phyloP scores from a whole-genome alignment of 2,113 vertebrate genomes.

The Macrotus californicus region DNA sequence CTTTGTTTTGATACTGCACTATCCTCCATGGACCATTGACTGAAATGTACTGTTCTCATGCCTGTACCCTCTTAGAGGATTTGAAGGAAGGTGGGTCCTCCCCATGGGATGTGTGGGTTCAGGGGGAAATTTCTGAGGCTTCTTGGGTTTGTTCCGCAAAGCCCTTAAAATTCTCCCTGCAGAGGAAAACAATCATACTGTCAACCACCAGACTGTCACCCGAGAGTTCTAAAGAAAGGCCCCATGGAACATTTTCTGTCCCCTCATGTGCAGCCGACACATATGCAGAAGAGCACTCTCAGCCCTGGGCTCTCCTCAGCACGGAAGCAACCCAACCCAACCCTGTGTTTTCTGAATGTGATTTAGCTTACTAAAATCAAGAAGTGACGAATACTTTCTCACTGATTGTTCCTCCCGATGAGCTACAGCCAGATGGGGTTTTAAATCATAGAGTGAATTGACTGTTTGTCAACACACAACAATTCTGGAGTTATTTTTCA shows the following conservation, averaged over 20 bases:
- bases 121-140: background rate
- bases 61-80: background rate
- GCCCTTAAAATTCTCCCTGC: background rate
- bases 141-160: background rate
- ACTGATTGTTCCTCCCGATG: background rate
- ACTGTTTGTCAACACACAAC: background rate
- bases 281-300: background rate
- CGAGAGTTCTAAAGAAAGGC: background rate
- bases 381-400: background rate
- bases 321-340: background rate
- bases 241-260: background rate
- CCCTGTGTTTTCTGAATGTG: background rate
- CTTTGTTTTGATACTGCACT: background rate
- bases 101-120: accelerated
- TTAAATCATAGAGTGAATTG: conserved; percentile 3
- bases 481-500: conserved; percentile 1
- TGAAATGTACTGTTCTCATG: background rate
- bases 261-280: accelerated
- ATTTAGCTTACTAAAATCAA: background rate
- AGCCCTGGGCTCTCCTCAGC: background rate
- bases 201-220: background rate
- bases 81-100: background rate
- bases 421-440: background rate
- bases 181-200: background rate
- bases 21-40: background rate